These are phyloP conservation scores for Hoplostethus mediterraneus DNA, from an alignment of 2,797 vertebrate genomes.

Conservation along the genomic window DNA sequence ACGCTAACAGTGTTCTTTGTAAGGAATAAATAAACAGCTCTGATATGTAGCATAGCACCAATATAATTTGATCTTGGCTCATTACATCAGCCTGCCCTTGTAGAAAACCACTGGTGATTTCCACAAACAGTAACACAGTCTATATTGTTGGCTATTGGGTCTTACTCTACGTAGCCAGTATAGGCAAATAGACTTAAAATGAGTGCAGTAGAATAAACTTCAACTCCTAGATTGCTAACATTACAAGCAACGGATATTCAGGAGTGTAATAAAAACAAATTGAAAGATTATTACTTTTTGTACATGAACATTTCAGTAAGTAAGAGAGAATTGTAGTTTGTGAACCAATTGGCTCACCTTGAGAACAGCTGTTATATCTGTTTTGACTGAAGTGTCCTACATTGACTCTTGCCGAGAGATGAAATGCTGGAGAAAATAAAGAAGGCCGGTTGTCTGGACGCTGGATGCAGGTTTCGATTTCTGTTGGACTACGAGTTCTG, in stretches of 20 bases:
- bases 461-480: conserved; percentile 31
- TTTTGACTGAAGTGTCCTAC: conserved; percentile 46
- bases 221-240: too few relatives aligned
- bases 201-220: too few relatives aligned
- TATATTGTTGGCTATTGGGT: too few relatives aligned
- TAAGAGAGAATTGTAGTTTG: background rate
- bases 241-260: too few relatives aligned
- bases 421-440: conserved; percentile 33
- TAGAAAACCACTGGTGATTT: too few relatives aligned
- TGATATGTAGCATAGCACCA: conserved; percentile 50
- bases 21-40: conserved; percentile 64
- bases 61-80: background rate
- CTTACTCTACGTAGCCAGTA: too few relatives aligned
- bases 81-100: background rate
- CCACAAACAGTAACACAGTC: too few relatives aligned
- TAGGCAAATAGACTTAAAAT: too few relatives aligned
- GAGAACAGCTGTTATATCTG: conserved; percentile 28
- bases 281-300: background rate
- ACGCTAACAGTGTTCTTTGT: conserved; percentile 55
- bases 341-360: conserved; percentile 16
- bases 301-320: background rate
- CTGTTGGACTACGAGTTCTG: conserved; percentile 10
- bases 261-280: background rate
- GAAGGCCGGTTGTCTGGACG: too few relatives aligned
- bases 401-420: conserved; percentile 48